Conservation (phyloP, 2,888 invertebrate species). For the Lasioglossum villosulum region DNA sequence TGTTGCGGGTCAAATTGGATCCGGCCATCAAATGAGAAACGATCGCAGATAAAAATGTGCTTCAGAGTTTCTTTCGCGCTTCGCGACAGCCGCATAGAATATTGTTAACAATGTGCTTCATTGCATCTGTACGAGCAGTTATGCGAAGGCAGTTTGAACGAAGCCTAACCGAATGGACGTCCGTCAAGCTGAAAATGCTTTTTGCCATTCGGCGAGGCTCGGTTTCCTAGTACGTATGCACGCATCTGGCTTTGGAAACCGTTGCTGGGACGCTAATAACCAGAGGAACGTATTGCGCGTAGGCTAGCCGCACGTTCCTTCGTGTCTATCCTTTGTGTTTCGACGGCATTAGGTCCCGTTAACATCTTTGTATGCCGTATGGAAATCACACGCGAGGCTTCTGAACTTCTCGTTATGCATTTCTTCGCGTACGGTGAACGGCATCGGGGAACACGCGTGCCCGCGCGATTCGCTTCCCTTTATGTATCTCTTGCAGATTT, state of each 20-base stretch:
- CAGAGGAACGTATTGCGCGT: constrained; percentile 56
- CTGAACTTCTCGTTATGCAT: constrained; percentile 47
- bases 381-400: constrained; percentile 55
- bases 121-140: not conserved
- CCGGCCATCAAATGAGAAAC: not conserved
- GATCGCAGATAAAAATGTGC: not conserved
- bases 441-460: constrained; percentile 13
- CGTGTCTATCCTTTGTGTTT: constrained; percentile 59
- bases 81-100: not conserved
- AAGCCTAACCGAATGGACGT: not conserved
- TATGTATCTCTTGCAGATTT: constrained; percentile 4
- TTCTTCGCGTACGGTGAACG: constrained; percentile 31
- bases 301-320: constrained; percentile 53
- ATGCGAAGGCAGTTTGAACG: not conserved
- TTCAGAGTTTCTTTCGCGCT: not conserved
- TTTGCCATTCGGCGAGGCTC: constrained; percentile 11
- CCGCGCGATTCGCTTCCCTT: not conserved
- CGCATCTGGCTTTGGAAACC: constrained; percentile 47
- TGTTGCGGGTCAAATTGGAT: not conserved
- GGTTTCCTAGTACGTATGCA: constrained; percentile 29
- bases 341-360: constrained; percentile 61
- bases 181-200: constrained; percentile 28
- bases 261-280: constrained; percentile 56
- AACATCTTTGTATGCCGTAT: constrained; percentile 60
- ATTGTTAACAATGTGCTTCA: not conserved